A percentile compares a stretch with the other conserved stretches of the same genome.
Evolutionary conservation across 53 echinoderm and acorn worm genomes (phyloP).

Genomic region (Glandiceps talaboti): DNA sequence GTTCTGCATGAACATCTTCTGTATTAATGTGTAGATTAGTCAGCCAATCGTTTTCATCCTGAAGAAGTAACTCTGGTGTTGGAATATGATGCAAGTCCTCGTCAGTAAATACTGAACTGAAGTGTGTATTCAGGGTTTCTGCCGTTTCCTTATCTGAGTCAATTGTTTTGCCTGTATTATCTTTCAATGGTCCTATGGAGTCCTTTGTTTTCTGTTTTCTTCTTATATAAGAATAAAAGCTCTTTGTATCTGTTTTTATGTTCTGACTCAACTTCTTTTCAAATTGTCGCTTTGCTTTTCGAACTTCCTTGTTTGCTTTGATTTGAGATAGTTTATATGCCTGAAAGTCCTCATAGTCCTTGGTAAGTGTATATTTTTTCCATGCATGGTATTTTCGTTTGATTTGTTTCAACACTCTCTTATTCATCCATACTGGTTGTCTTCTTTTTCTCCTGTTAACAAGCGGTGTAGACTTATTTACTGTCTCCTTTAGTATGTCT

Average conservation of each 20-base stretch:
- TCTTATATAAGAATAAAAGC: neutral
- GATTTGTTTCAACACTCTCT: neutral
- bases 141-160: neutral
- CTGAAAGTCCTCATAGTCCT: neutral
- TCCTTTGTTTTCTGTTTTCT: neutral
- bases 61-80: neutral
- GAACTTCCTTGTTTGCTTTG: neutral
- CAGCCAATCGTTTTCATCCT: neutral
- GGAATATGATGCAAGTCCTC: neutral
- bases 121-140: neutral
- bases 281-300: neutral
- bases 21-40: neutral
- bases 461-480: neutral
- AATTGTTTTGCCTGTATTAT: neutral
- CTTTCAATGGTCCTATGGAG: neutral
- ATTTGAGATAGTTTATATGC: neutral
- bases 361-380: neutral
- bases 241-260: neutral
- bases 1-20: conserved; percentile 1
- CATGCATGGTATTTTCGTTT: neutral
- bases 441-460: neutral
- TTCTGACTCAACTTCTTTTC: neutral
- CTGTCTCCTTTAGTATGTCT: neutral
- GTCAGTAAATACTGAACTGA: neutral
- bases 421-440: neutral